phyloP scores from a whole-genome alignment of 2,113 vertebrate species.

The Spilogale gracilis region DNA sequence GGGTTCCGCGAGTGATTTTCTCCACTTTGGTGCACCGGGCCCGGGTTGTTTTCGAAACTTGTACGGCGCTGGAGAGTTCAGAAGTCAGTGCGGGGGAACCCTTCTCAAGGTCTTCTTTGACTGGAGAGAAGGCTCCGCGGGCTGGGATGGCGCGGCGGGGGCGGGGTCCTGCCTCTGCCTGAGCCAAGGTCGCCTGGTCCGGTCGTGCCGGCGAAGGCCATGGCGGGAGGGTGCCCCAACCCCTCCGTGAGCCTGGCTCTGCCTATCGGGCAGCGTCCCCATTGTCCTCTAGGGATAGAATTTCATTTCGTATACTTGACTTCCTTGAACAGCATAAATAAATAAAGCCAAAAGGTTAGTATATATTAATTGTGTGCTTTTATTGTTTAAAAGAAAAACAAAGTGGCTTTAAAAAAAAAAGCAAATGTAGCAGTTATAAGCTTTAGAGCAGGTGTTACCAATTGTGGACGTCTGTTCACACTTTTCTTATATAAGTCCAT shows the following conservation, averaged over 20 bases:
- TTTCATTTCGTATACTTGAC: background rate
- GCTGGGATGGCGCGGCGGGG: background rate
- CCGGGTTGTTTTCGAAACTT: background rate
- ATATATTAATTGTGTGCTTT: background rate
- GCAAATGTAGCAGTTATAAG: background rate
- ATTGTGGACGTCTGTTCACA: background rate
- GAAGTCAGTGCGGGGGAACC: background rate
- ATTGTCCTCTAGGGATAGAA: background rate
- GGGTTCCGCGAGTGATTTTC: background rate
- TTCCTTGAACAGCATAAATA: background rate
- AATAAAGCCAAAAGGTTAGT: background rate
- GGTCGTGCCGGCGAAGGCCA: fast-evolving
- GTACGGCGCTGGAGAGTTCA: background rate
- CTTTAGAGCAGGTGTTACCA: background rate
- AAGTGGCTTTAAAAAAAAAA: background rate
- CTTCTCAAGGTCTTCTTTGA: background rate
- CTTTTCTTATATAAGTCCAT: background rate
- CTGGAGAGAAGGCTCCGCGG: background rate
- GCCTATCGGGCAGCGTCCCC: background rate
- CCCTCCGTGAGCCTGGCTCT: background rate
- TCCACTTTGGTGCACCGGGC: fast-evolving
- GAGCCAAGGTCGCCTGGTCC: background rate
- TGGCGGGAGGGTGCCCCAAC: background rate
- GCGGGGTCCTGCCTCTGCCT: background rate
- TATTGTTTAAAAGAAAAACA: background rate